Evolutionary conservation across 2,888 invertebrate genomes (phyloP), one percentile per base, ranked within the genome.

Genomic region (Drosophila algonquin): DNA sequence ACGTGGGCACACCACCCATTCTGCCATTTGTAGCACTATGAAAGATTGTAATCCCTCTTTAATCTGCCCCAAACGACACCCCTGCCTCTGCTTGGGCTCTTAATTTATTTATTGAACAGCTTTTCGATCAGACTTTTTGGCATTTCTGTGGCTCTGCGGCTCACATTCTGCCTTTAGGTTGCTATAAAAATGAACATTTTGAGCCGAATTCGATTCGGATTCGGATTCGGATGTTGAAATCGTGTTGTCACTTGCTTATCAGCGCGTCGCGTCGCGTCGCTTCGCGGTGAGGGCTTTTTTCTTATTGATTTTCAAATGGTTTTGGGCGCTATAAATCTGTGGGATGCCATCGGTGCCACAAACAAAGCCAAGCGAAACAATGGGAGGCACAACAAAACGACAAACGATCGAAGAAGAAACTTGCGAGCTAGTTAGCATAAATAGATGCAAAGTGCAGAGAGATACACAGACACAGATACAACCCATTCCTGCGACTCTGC

Each of bases 241-340:
- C 65, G 53, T 53, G 63, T 77, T 87, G 87, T 82, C 83, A 87
- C 86, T 82, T 82, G 75, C 80, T 82, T 85, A 85, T 83, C 85
- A 75, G 63, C 59, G 63, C 56, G 16, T 52, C 27, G 69, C 32
- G 65, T 47, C 74, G 59, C 45, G 67, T 52, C 52, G 81, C 63
- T 73, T 71, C 75, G 35, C 35, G 4, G 71, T 8, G 35, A 5
- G 12, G 35, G 35, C 35, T 14, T 35, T n/a, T 40, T n/a, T 67
- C 76, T 83, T 80, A 83, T 83, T 85, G 80, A 85, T 85, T 85
- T 85, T 78, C 76, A 85, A 87, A 83, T 80, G 75, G 54, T 81
- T 59, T 73, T 77, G 80, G 78, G 65, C 77, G 82, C 73, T 82
- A 87, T 83, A 85, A 83, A 83, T 84, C 77, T 81, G 79, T 65